A percentile compares a stretch with the other conserved stretches of the same genome.
These are phyloP conservation scores for Pollenia griseotomentosa DNA, from an alignment of 2,888 invertebrate genomes.

Conservation along the genomic window DNA sequence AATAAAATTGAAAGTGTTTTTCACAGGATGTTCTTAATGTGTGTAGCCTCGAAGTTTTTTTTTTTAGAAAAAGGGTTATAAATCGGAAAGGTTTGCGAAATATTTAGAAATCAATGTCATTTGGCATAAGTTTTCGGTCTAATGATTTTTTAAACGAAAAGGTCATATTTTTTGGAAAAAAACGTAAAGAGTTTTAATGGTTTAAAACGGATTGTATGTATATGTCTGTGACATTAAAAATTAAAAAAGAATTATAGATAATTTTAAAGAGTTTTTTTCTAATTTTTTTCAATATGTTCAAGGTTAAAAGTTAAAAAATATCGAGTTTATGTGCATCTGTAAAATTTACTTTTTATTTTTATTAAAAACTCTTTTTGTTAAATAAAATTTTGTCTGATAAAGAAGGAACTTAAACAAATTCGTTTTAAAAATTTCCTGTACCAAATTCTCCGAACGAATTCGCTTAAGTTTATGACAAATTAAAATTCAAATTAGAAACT, in stretches of 20 bases:
- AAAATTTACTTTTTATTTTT: no score
- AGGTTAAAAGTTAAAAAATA: neutral
- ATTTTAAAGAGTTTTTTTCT: neutral
- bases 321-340: neutral
- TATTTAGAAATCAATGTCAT: slow-evolving; percentile 52
- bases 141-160: slow-evolving; percentile 37
- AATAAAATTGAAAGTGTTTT: slow-evolving; percentile 68
- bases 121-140: neutral
- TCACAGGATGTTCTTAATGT: slow-evolving; percentile 31
- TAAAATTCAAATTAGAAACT: no score
- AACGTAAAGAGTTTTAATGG: no score
- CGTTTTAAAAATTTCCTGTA: no score
- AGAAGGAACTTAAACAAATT: neutral
- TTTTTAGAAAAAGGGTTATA: slow-evolving; percentile 50
- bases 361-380: neutral
- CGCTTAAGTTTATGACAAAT: no score
- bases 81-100: slow-evolving; percentile 15
- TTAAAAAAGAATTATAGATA: neutral
- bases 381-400: neutral
- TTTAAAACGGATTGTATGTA: neutral
- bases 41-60: neutral
- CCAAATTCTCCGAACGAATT: no score
- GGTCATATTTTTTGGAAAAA: slow-evolving; percentile 19
- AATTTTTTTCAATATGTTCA: neutral
- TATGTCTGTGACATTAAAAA: slow-evolving; percentile 1